These are phyloP conservation scores for Ramphastos sulfuratus DNA, from an alignment of 2,113 vertebrate species.

Conservation along the genomic window DNA sequence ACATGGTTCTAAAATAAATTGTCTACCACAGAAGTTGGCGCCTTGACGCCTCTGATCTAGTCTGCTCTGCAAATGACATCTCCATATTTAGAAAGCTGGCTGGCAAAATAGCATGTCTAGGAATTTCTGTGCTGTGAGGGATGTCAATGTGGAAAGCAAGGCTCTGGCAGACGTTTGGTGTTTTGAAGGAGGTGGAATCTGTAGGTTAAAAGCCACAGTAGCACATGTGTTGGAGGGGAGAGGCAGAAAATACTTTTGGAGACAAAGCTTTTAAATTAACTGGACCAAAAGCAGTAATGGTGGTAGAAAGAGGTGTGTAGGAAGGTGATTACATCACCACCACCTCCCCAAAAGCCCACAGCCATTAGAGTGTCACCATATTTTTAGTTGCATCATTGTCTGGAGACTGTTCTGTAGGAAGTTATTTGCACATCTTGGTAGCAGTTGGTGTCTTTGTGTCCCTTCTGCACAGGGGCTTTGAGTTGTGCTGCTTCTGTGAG, in stretches of 20 bases:
- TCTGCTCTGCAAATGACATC: background rate
- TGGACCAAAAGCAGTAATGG: background rate
- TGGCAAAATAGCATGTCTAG: constrained; percentile 23
- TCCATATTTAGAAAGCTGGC: constrained; percentile 1
- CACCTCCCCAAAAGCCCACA: background rate
- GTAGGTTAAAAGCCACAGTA: background rate
- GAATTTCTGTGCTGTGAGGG: background rate
- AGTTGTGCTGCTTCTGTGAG: background rate
- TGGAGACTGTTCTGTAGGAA: background rate
- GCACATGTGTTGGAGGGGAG: background rate
- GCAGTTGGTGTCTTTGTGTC: background rate
- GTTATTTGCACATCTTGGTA: background rate
- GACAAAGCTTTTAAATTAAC: background rate
- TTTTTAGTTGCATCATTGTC: background rate
- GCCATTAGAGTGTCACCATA: background rate
- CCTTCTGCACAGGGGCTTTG: rapidly evolving
- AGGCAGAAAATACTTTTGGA: background rate
- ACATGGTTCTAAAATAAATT: constrained; percentile 12
- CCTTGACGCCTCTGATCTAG: background rate
- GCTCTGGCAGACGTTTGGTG: background rate
- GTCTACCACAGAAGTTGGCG: constrained; percentile 8
- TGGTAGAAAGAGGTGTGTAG: background rate
- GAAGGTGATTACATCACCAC: background rate
- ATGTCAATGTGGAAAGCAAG: background rate
- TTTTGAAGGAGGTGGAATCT: background rate